Percentiles rank a stretch among this genome's conserved stretches.
These are phyloP conservation scores for Bombus impatiens DNA, from an alignment of 1,140 invertebrate genomes.

Conservation along the genomic window DNA sequence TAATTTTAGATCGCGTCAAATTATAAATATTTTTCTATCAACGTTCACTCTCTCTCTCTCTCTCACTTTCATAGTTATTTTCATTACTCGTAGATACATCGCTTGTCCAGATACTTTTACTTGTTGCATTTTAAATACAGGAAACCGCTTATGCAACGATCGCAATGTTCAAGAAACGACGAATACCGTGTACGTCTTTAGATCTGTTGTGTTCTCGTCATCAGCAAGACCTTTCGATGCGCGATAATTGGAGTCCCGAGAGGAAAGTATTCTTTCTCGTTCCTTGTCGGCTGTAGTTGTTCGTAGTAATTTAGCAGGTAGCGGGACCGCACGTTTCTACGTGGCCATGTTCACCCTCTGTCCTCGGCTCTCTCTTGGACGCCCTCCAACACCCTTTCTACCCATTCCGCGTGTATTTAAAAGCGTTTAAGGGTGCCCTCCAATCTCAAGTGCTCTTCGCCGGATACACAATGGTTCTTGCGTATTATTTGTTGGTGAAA, in stretches of 20 bases:
- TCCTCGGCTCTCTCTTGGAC: conserved; percentile 40
- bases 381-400: conserved; percentile 41
- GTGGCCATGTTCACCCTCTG: conserved; percentile 60
- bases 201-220: neutral
- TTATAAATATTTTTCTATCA: neutral
- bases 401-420: conserved; percentile 69
- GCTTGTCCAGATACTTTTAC: too few species aligned
- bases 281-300: conserved; percentile 48
- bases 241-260: conserved; percentile 65
- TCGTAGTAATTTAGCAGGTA: conserved; percentile 75
- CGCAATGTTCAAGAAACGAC: neutral
- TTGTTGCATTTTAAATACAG: neutral
- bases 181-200: neutral
- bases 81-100: too few species aligned
- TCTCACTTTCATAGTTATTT: neutral
- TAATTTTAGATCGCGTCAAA: neutral
- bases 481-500: conserved; percentile 80
- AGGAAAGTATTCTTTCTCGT: conserved; percentile 56
- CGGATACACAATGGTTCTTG: conserved; percentile 70
- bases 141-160: neutral
- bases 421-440: conserved; percentile 71
- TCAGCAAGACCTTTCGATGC: conserved; percentile 55
- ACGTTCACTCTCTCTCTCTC: too few species aligned
- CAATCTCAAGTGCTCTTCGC: conserved; percentile 64
- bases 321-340: conserved; percentile 60